phyloP scores from a whole-genome alignment of 1,140 invertebrate genomes.

The Heliconius himera region DNA sequence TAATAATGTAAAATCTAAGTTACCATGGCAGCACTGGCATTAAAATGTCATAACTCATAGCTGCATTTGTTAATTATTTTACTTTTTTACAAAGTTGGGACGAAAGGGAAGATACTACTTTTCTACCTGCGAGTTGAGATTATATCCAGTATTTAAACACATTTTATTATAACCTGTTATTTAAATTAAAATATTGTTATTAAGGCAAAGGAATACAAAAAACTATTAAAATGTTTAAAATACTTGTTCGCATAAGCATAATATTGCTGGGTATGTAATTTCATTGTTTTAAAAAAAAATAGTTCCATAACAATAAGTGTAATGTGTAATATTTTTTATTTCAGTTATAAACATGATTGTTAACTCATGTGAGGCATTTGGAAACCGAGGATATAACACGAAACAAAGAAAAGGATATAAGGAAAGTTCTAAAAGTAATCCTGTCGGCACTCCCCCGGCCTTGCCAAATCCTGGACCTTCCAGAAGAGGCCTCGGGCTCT shows the following conservation, averaged over 20 bases:
- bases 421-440: slow-evolving; percentile 46
- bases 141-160: background rate
- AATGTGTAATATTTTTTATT: slow-evolving; percentile 37
- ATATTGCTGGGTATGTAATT: slow-evolving; percentile 54
- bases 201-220: background rate
- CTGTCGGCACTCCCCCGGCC: slow-evolving; percentile 39
- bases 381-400: slow-evolving; percentile 45
- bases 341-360: slow-evolving; percentile 56
- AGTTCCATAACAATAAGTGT: background rate
- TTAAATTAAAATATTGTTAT: background rate
- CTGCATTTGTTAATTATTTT: slow-evolving; percentile 4
- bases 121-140: background rate
- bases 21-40: background rate
- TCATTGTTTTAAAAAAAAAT: slow-evolving; percentile 13
- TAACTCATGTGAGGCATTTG: slow-evolving; percentile 48
- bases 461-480: slow-evolving; percentile 36
- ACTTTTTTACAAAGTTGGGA: background rate
- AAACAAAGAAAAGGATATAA: slow-evolving; percentile 44
- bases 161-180: background rate
- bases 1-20: too few species aligned
- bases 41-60: background rate
- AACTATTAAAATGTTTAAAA: slow-evolving; percentile 49
- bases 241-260: slow-evolving; percentile 49
- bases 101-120: background rate
- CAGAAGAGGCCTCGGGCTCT: slow-evolving; percentile 78